Percentiles rank a stretch among this genome's conserved stretches.
These are phyloP conservation scores for Pantherophis guttatus DNA, from an alignment of 2,113 vertebrate genomes.

Conservation along the genomic window DNA sequence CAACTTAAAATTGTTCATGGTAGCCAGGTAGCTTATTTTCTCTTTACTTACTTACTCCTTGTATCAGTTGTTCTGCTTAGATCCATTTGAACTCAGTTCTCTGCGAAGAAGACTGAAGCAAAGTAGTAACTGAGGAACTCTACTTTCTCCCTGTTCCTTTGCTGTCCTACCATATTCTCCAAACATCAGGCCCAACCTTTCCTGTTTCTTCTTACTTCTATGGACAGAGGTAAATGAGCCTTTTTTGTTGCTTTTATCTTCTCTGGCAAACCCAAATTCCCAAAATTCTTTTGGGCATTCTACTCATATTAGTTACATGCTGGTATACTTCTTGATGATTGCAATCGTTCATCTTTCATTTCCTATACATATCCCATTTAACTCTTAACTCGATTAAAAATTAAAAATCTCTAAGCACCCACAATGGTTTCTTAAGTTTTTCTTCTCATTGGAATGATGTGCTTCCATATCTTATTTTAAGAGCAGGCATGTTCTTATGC, in stretches of 20 bases:
- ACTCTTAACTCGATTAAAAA: background rate
- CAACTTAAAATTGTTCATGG: background rate
- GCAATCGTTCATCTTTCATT: background rate
- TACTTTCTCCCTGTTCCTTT: background rate
- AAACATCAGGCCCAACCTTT: background rate
- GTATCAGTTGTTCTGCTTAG: background rate
- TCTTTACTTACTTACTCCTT: background rate
- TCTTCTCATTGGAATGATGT: background rate
- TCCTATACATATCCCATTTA: background rate
- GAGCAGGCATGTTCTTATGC: too few species aligned
- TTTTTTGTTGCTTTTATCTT: background rate
- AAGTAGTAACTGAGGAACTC: background rate
- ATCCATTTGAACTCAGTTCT: background rate
- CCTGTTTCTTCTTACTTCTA: background rate
- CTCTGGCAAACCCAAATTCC: background rate
- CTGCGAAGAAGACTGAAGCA: background rate
- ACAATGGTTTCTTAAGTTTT: background rate
- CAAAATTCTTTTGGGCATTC: background rate
- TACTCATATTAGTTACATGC: background rate
- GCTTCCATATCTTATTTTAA: background rate
- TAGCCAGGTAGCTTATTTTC: background rate
- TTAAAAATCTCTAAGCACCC: background rate
- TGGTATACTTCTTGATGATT: background rate
- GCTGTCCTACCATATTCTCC: background rate
- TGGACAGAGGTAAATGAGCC: background rate